Base-by-base conservation (phyloP, 2,797 vertebrate species). In the Astyanax mexicanus region DNA sequence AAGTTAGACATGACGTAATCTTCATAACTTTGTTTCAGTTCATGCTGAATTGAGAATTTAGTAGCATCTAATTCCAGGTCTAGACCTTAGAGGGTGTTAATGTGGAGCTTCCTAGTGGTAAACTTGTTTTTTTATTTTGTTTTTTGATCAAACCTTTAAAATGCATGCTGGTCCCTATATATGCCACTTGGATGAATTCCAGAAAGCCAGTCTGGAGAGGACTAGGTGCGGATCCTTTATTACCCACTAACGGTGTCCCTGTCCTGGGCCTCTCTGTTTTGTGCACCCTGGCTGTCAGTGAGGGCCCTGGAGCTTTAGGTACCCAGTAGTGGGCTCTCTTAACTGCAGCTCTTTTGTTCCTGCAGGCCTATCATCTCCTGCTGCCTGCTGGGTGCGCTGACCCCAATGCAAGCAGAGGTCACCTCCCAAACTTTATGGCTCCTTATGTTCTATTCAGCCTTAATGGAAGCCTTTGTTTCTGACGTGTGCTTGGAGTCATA, bases 151-250 rank as follows among this genome's bases (percentile, higher is more conserved):
- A n/a, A n/a, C n/a, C n/a, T n/a, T n/a, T n/a, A n/a, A n/a, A n/a
- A n/a, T n/a, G n/a, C 32, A 29, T 29, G 32, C 29, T 40, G 6
- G 7, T 40, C 3, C 8, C 1, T 40, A 8, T 40, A 40, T 40
- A 38, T n/a, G 1, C 11, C 15, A 11, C 60, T 44, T 13, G 40
- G 42, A 72, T 55, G 51, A 38, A 58, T 9, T 61, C 19, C 60
- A 74, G 51, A 55, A 13, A 8, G 17, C 29, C 23, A 51, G 44
- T 15, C 54, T 52, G 58, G 29, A 37, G 38, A 44, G 77, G 80
- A 81, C 86, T 87, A 91, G 87, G 87, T 90, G 90, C 81, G 77
- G 77, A 80, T 73, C 68, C 84, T 80, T 80, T 72, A 67, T 80
- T 75, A 83, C 80, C 86, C 83, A 83, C 51, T 73, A 74, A 83